Evolutionary conservation across 2,888 invertebrate genomes (phyloP).

Genomic region (Spilosoma lubricipeda): DNA sequence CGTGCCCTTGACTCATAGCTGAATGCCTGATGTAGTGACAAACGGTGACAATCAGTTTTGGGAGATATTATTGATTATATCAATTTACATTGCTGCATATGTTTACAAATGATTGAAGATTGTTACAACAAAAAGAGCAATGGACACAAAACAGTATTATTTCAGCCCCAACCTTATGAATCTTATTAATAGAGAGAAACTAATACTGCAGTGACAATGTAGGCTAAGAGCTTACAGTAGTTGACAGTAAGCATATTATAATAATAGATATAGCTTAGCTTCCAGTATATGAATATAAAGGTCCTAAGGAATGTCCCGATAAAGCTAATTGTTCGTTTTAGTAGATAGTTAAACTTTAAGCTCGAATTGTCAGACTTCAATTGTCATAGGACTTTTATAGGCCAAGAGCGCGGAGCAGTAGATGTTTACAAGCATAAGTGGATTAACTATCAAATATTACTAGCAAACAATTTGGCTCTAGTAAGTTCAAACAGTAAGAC

Average conservation of each 20-base stretch:
- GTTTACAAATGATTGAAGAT: not conserved
- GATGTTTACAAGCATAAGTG: too few relatives aligned
- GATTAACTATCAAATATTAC: too few relatives aligned
- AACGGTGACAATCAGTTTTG: not conserved
- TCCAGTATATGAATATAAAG: not conserved
- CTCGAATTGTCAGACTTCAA: too few relatives aligned
- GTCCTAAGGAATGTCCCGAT: too few relatives aligned
- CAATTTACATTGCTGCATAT: not conserved
- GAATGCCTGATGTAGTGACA: conserved; percentile 89
- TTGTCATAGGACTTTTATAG: too few relatives aligned
- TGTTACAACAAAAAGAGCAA: not conserved
- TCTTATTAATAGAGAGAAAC: too few relatives aligned
- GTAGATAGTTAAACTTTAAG: too few relatives aligned
- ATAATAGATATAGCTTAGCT: not conserved
- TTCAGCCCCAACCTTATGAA: not conserved
- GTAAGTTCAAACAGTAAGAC: too few relatives aligned
- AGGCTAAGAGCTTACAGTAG: not conserved
- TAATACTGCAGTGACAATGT: too few relatives aligned
- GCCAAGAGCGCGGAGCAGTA: too few relatives aligned
- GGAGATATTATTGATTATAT: not conserved
- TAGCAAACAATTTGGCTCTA: too few relatives aligned
- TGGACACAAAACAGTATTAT: not conserved
- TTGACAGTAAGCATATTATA: not conserved
- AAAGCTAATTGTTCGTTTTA: too few relatives aligned
- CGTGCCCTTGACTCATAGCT: conserved; percentile 99